phyloP scores from a whole-genome alignment of 2,888 invertebrate species.

The Melinaea marsaeus region DNA sequence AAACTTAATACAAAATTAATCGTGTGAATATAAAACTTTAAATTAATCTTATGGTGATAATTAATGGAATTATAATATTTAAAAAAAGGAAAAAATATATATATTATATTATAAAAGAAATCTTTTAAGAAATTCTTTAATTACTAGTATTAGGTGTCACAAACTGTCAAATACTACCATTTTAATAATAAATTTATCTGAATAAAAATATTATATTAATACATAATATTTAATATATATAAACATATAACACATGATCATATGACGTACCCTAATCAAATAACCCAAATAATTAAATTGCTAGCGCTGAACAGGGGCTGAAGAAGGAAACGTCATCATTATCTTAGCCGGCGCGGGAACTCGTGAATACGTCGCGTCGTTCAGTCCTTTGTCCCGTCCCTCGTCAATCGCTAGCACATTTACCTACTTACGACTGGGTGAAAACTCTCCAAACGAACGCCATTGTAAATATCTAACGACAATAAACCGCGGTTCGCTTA shows the following conservation, averaged over 20 bases:
- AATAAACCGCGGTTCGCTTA: conserved; percentile 59
- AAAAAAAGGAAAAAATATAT: conserved; percentile 14
- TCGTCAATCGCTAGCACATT: conserved; percentile 73
- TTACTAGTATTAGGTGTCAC: conserved; percentile 48
- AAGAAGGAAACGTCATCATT: conserved; percentile 58
- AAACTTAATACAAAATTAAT: no score
- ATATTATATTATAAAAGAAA: background rate
- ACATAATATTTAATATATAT: background rate
- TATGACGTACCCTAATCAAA: background rate
- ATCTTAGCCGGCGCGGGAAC: conserved; percentile 58
- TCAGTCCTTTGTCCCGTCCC: conserved; percentile 53
- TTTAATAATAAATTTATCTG: conserved; percentile 55
- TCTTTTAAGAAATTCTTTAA: background rate
- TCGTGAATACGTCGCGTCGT: conserved; percentile 44
- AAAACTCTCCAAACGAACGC: conserved; percentile 73
- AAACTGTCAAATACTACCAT: conserved; percentile 56
- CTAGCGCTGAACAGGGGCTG: conserved; percentile 35
- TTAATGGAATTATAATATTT: background rate
- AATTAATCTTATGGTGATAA: no score
- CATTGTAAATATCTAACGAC: conserved; percentile 55
- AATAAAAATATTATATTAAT: no score
- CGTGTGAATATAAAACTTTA: no score
- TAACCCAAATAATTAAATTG: background rate
- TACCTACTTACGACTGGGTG: conserved; percentile 71
- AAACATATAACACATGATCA: background rate